A percentile compares a stretch with the other conserved stretches of the same genome.
Conservation (phyloP, 2,888 invertebrate species). For the Plagodis dolabraria region DNA sequence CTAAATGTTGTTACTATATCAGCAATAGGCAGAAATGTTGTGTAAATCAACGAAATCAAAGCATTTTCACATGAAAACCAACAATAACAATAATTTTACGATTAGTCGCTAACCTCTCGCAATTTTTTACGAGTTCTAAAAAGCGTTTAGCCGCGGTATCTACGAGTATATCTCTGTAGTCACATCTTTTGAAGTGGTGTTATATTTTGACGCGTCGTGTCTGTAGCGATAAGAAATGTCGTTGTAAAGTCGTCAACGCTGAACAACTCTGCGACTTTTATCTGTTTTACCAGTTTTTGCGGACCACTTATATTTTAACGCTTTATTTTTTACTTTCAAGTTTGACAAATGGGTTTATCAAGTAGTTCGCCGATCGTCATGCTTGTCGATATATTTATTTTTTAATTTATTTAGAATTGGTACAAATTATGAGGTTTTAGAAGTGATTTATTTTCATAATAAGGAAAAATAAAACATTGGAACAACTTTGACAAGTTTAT, state of each 20-base stretch:
- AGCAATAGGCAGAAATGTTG: too few relatives aligned
- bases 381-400: slow-evolving; percentile 23
- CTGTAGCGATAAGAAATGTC: slow-evolving; percentile 55
- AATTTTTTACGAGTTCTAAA: slow-evolving; percentile 27
- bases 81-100: background rate
- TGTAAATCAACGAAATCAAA: too few relatives aligned
- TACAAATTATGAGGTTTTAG: slow-evolving; percentile 32
- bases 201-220: slow-evolving; percentile 62
- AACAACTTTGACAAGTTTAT: too few relatives aligned
- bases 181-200: slow-evolving; percentile 38
- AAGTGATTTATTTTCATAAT: background rate
- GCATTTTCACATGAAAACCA: too few relatives aligned
- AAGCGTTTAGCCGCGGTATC: slow-evolving; percentile 11
- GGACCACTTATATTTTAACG: slow-evolving; percentile 33
- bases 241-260: slow-evolving; percentile 50
- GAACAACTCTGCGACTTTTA: slow-evolving; percentile 50
- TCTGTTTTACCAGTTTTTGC: slow-evolving; percentile 47
- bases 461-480: too few relatives aligned
- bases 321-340: slow-evolving; percentile 40
- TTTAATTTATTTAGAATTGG: slow-evolving; percentile 5
- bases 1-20: too few relatives aligned
- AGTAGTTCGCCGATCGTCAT: slow-evolving; percentile 4
- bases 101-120: slow-evolving; percentile 6
- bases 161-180: slow-evolving; percentile 13
- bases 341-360: slow-evolving; percentile 35